phyloP scores from a whole-genome alignment of 2,797 vertebrate species.

The Epinephelus awoara region DNA sequence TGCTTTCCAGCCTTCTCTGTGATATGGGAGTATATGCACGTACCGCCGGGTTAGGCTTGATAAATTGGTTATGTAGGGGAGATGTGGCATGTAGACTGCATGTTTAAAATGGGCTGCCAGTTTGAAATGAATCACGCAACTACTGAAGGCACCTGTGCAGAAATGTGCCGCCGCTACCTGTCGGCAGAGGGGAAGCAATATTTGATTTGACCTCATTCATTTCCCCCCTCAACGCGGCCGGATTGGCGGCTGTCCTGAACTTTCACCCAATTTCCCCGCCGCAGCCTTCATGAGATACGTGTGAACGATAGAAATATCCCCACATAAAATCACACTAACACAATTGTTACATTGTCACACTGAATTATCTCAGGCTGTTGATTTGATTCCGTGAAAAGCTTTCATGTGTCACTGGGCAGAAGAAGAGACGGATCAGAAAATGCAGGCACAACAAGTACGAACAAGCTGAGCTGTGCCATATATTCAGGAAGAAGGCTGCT shows the following conservation, averaged over 20 bases:
- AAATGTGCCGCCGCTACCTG: conserved; percentile 62
- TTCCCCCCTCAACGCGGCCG: conserved; percentile 15
- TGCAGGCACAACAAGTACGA: conserved; percentile 21
- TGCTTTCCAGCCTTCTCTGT: conserved; percentile 80
- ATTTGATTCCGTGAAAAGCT: conserved; percentile 71
- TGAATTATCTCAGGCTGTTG: conserved; percentile 73
- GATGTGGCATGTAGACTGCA: conserved; percentile 79
- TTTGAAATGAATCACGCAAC: conserved; percentile 76
- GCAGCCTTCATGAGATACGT: conserved; percentile 33
- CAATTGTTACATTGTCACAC: conserved; percentile 70
- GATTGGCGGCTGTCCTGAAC: conserved; percentile 55
- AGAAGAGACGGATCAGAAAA: conserved; percentile 43
- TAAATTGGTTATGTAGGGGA: conserved; percentile 81
- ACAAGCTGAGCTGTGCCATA: conserved; percentile 36
- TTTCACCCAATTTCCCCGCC: conserved; percentile 52
- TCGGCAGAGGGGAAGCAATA: conserved; percentile 45
- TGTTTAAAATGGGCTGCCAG: conserved; percentile 81
- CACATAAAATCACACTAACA: conserved; percentile 59
- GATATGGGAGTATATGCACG: conserved; percentile 80
- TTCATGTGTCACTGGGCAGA: conserved; percentile 65
- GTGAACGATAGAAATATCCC: conserved; percentile 58
- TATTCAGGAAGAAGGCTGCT: conserved; percentile 32
- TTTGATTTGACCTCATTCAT: conserved; percentile 77
- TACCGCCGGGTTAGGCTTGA: conserved; percentile 81
- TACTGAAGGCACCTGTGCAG: conserved; percentile 70